Conservation (phyloP, 2,113 vertebrate genomes). For the Colinus virginianus region DNA sequence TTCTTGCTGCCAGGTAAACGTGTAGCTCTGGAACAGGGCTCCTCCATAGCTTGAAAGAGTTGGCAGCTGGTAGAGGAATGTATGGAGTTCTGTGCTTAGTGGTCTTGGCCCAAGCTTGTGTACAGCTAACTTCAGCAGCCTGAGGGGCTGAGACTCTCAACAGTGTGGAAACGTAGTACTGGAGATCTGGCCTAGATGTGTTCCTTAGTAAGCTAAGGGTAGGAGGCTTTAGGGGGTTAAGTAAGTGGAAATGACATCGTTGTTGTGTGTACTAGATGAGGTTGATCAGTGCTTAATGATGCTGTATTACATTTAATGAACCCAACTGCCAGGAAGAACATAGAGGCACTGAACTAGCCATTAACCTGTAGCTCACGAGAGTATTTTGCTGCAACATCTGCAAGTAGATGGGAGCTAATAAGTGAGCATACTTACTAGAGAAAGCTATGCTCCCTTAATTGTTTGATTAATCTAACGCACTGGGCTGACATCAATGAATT, state of each 20-base stretch:
- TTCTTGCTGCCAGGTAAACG: neutral
- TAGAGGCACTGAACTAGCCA: neutral
- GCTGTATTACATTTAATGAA: neutral
- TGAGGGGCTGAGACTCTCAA: neutral
- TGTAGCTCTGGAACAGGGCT: too few relatives aligned
- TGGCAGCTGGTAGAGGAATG: neutral
- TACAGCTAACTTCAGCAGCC: fast-evolving
- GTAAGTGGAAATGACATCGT: neutral
- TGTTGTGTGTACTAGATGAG: neutral
- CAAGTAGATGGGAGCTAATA: neutral
- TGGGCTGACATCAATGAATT: neutral
- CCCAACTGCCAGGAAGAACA: neutral
- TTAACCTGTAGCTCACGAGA: neutral
- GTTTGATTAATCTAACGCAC: neutral
- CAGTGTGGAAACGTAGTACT: neutral
- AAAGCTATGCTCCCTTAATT: neutral
- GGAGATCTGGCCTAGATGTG: neutral
- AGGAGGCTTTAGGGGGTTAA: neutral
- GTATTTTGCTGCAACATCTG: neutral
- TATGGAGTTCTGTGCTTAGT: neutral
- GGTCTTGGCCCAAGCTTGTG: neutral
- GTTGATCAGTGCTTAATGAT: neutral
- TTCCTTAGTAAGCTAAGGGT: neutral
- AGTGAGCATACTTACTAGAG: neutral
- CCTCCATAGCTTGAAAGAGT: neutral